Base-by-base conservation (phyloP, 2,888 invertebrate genomes). In the Odontomyia ornata region DNA sequence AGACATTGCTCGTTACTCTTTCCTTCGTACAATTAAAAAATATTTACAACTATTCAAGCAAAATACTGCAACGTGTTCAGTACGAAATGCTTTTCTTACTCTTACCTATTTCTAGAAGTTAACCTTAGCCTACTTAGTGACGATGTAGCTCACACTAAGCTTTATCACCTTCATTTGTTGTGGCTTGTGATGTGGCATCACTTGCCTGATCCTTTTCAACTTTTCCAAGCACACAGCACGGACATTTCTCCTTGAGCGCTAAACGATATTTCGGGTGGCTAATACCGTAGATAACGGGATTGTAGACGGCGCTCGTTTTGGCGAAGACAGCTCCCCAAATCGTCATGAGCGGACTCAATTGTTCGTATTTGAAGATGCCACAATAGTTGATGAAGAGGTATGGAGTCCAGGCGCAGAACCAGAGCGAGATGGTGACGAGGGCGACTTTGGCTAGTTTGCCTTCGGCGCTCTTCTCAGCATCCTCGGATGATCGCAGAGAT, bases 331-430 rank as follows among this genome's bases (percentile, higher is more conserved):
- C 95, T 75, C 95, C 94, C 94, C 95, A 95, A 86, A 95, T 95
- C 76, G 95, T 95, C 80, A 92, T 92, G 80, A 95, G 88, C 18
- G 95, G 95, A 80, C 90, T 93, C 82, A 95, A 91, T 65, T 90
- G 91, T 60, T 89, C 89, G 77, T 90, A 90, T 82, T 93, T 91
- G 83, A 95, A 94, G 76, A 95, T 91, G 60, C 95, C 95, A 79
- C 92, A 88, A 83, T 89, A 93, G 86, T 95, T 95, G 83, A 95
- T 93, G 75, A 95, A 91, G 80, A 95, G 87, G 83, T 96, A 96
- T 9, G 96, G 96, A 27, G 95, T 95, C 97, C 97, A 97, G 67
- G 96, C 95, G 89, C 95, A 91, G 88, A 96, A 93, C 95, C 96
- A 97, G 81, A 96, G 87, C 0, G 93, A 91, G 82, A 97, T 95